Evolutionary conservation across 2,797 vertebrate species (phyloP).

Genomic region (Eospalax fontanierii): DNA sequence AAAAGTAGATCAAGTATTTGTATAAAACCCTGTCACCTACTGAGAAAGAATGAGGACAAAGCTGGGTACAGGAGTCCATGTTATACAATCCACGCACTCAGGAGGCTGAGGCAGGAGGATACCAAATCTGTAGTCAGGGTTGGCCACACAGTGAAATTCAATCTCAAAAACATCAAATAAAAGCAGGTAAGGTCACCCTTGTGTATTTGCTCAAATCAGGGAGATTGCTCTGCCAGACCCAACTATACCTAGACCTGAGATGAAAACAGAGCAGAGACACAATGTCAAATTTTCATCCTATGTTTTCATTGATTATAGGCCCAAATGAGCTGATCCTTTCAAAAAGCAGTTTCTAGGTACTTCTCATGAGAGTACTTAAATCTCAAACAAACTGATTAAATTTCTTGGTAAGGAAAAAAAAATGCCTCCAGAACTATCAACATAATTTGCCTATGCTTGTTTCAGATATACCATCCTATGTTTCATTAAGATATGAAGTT

Average conservation of each 20-base stretch:
- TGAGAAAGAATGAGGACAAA: neutral
- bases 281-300: neutral
- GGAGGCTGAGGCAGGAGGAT: neutral
- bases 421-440: neutral
- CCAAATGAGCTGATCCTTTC: neutral
- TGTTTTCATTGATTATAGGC: neutral
- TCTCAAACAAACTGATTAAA: neutral
- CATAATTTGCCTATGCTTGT: neutral
- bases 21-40: neutral
- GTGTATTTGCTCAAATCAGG: neutral
- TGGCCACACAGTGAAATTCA: neutral
- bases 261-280: neutral
- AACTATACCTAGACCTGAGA: neutral
- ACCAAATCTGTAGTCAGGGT: no score
- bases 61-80: neutral
- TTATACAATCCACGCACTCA: neutral
- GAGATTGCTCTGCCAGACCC: neutral
- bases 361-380: neutral
- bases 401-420: neutral
- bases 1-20: slow-evolving; percentile 44
- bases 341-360: neutral
- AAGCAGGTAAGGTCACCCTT: neutral
- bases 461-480: neutral
- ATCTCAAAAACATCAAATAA: neutral
- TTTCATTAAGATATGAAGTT: neutral